A percentile compares a stretch with the other conserved stretches of the same genome.
Evolutionary conservation across 1,140 invertebrate species (phyloP).

Genomic region (Solenopsis fugax): DNA sequence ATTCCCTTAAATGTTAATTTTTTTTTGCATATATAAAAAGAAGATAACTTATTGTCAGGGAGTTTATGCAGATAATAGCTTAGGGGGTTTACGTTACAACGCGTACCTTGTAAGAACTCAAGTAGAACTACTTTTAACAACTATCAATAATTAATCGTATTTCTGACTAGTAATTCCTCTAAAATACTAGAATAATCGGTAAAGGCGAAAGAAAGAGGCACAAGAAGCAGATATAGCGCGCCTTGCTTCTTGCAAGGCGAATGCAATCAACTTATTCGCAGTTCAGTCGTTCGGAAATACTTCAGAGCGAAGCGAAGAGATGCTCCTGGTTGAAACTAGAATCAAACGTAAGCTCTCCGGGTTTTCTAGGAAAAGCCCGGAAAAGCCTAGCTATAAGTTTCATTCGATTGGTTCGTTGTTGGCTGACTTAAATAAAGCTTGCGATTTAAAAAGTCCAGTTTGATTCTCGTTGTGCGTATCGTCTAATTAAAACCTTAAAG

Average conservation of each 20-base stretch:
- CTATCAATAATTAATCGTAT: slow-evolving; percentile 42
- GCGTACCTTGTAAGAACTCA: background rate
- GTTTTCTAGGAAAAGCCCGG: slow-evolving; percentile 43
- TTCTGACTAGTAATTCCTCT: slow-evolving; percentile 30
- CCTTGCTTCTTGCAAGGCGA: slow-evolving; percentile 52
- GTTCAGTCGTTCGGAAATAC: slow-evolving; percentile 71
- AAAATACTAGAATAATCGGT: slow-evolving; percentile 21
- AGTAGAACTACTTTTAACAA: background rate
- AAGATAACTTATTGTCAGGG: background rate
- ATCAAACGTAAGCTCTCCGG: slow-evolving; percentile 54
- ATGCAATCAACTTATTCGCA: slow-evolving; percentile 74
- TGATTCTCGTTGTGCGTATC: slow-evolving; percentile 23
- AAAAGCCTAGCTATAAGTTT: slow-evolving; percentile 42
- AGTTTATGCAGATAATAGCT: background rate
- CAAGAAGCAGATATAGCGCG: slow-evolving; percentile 27
- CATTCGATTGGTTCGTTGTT: slow-evolving; percentile 42
- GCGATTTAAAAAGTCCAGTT: slow-evolving; percentile 30
- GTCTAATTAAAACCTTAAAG: slow-evolving; percentile 49
- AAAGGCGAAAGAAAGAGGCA: slow-evolving; percentile 12
- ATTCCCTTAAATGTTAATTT: background rate
- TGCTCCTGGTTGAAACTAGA: slow-evolving; percentile 61
- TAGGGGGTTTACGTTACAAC: background rate
- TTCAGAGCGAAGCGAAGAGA: slow-evolving; percentile 53
- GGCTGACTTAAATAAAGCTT: slow-evolving; percentile 53
- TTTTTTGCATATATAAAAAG: background rate